phyloP scores from a whole-genome alignment of 2,113 vertebrate genomes.

The Hystrix cristata region DNA sequence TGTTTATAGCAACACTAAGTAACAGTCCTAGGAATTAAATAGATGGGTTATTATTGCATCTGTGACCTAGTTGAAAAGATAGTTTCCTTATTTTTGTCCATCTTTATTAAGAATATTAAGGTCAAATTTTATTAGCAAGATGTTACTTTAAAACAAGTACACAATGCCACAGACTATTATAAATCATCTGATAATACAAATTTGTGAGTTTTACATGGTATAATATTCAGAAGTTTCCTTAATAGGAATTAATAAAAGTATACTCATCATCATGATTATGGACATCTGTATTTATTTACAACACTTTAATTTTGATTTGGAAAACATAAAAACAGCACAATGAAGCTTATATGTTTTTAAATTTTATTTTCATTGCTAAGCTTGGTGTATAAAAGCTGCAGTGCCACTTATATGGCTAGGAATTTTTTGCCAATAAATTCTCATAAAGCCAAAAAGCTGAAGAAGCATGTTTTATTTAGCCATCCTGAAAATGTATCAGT shows the following conservation, averaged over 20 bases:
- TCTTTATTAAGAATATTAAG: constrained; percentile 15
- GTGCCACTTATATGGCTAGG: neutral
- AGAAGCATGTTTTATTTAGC: constrained; percentile 21
- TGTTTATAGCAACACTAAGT: neutral
- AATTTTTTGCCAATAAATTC: constrained; percentile 7
- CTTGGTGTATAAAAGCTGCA: neutral
- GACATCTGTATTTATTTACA: constrained; percentile 49
- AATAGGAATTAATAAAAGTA: neutral
- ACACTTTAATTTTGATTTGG: neutral
- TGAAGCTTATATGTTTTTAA: neutral
- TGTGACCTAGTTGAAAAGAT: neutral
- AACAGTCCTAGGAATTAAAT: neutral
- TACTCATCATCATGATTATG: neutral
- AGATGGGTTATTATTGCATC: neutral
- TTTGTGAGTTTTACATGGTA: neutral
- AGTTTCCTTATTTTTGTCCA: neutral
- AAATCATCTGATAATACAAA: neutral
- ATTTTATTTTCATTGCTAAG: constrained; percentile 37
- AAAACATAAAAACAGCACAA: constrained; percentile 14
- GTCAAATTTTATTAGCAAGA: neutral
- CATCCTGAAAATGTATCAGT: neutral
- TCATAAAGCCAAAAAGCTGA: neutral
- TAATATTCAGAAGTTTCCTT: neutral
- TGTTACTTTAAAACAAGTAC: neutral
- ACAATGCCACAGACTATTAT: neutral